phyloP scores from a whole-genome alignment of 1,140 invertebrate genomes.

The Cheumatopsyche charites region DNA sequence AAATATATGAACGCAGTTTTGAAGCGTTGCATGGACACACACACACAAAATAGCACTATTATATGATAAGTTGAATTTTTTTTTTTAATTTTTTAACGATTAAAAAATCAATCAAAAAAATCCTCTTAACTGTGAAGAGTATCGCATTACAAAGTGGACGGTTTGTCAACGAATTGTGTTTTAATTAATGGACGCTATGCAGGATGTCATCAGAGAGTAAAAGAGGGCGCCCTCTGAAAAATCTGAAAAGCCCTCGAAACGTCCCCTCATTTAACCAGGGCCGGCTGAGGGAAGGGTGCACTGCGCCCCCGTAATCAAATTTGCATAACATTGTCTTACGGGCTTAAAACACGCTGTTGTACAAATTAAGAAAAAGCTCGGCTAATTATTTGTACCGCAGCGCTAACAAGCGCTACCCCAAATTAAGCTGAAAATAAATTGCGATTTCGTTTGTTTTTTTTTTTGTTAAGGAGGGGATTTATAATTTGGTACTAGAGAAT shows the following conservation, averaged over 20 bases:
- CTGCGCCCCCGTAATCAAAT: constrained; percentile 38
- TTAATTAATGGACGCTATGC: constrained; percentile 9
- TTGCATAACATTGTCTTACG: constrained; percentile 49
- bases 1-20: too few relatives aligned
- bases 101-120: too few relatives aligned
- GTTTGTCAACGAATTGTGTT: constrained; percentile 14
- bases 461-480: too few relatives aligned
- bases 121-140: too few relatives aligned
- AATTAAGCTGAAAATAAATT: constrained; percentile 5
- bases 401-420: background rate
- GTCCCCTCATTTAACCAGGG: constrained; percentile 27
- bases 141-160: too few relatives aligned
- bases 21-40: too few relatives aligned
- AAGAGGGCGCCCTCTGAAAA: background rate
- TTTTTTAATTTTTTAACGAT: too few relatives aligned
- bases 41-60: too few relatives aligned
- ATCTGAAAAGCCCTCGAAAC: constrained; percentile 34
- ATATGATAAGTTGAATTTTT: too few relatives aligned
- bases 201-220: background rate
- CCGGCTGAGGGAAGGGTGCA: constrained; percentile 7
- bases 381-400: constrained; percentile 28
- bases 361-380: constrained; percentile 36
- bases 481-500: too few relatives aligned
- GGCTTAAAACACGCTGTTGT: constrained; percentile 42
- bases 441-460: background rate